These are phyloP conservation scores for Zoanthus gigantus DNA, from an alignment of 92 coral and sea anemone genomes.

Conservation along the genomic window DNA sequence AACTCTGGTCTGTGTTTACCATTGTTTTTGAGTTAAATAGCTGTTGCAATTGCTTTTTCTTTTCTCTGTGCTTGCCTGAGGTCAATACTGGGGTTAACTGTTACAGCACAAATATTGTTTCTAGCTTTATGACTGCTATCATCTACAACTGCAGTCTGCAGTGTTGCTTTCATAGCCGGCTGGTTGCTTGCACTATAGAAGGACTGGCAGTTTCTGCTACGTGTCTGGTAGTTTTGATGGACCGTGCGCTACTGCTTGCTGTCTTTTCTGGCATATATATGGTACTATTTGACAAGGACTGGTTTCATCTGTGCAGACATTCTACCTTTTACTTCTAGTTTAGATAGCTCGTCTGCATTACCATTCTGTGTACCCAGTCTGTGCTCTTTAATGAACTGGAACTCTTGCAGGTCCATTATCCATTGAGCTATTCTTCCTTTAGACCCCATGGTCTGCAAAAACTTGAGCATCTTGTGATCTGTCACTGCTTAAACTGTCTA, in stretches of 20 bases:
- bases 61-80: constrained; percentile 1
- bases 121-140: neutral
- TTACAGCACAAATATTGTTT: neutral
- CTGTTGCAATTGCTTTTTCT: neutral
- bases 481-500: neutral
- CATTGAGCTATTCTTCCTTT: constrained; percentile 46
- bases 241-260: neutral
- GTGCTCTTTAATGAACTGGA: constrained; percentile 35
- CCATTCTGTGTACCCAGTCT: constrained; percentile 26
- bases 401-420: constrained; percentile 54
- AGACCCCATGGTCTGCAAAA: constrained; percentile 46
- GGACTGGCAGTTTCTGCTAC: neutral
- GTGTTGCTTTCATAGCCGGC: too few relatives aligned
- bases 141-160: neutral
- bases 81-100: neutral
- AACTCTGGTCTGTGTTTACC: constrained; percentile 6
- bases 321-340: neutral
- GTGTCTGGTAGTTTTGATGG: neutral
- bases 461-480: constrained; percentile 29
- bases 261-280: neutral
- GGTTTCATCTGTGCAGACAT: neutral
- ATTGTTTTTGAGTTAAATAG: constrained; percentile 3
- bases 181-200: neutral
- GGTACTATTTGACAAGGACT: neutral
- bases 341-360: constrained; percentile 44